phyloP scores from a whole-genome alignment of 2,113 vertebrate genomes.

The Salvelinus alpinus region DNA sequence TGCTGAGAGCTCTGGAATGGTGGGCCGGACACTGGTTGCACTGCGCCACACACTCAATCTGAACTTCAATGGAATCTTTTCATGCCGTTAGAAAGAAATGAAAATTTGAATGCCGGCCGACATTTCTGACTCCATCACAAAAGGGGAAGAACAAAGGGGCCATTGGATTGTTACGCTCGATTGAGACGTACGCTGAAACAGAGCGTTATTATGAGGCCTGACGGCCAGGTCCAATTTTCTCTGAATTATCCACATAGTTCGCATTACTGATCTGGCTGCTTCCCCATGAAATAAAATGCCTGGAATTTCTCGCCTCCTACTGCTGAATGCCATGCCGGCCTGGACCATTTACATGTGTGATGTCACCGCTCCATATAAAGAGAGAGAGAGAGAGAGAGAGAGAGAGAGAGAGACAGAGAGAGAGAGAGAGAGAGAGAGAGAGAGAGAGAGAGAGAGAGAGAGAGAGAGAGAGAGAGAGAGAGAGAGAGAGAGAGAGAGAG shows the following conservation, averaged over 20 bases:
- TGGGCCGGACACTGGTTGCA: conserved; percentile 44
- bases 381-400: background rate
- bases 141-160: conserved; percentile 69
- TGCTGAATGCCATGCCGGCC: conserved; percentile 65
- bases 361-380: conserved; percentile 57
- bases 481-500: no score
- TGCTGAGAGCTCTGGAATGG: conserved; percentile 39
- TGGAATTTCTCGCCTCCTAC: conserved; percentile 78
- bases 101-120: conserved; percentile 66
- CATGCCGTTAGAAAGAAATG: conserved; percentile 71
- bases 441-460: no score
- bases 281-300: conserved; percentile 65
- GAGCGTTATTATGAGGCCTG: conserved; percentile 70
- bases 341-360: conserved; percentile 57
- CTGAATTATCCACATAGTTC: conserved; percentile 78
- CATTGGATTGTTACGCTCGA: conserved; percentile 69
- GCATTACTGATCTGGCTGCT: conserved; percentile 69
- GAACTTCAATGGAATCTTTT: conserved; percentile 75
- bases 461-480: no score
- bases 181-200: conserved; percentile 73
- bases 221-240: conserved; percentile 65
- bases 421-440: no score
- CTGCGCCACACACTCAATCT: conserved; percentile 64
- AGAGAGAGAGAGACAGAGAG: no score
- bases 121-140: conserved; percentile 66